Evolutionary conservation across 2,888 invertebrate genomes (phyloP), one percentile per base, ranked within the genome.

Genomic region (Apamea monoglypha): DNA sequence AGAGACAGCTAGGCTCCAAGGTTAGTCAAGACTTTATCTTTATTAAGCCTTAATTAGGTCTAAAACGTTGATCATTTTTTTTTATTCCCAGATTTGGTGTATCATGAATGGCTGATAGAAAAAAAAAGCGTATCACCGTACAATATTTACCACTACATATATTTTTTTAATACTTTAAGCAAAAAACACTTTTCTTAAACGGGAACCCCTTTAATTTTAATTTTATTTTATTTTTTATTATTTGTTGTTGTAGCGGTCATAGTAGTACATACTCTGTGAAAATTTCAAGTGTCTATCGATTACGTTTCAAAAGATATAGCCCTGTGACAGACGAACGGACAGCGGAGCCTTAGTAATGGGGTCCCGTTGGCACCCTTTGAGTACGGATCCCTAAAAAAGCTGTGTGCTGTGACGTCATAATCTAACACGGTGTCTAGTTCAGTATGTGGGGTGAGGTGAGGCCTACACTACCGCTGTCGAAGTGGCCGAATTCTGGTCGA

Each of bases 11-110:
- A 76, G 61, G 69, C 56, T 75, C 29, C 40, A 36, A 78, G 71
- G 80, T 59, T 83, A 66, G 78, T 78, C 25, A 78, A 78, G 68
- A 61, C 32, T 61, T 64, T 47, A 25, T 76, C 63, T 73, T 66
- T 72, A 78, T 68, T 82, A 75, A 69, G 77, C 32, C n/a, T 77
- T 59, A 40, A 16, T 47, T 16, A 47, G 21, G 53, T n/a, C n/a
- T 32, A n/a, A 66, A 66, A 66, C 21, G 32, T 74, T 71, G 44
- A 66, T 74, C 40, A 71, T 32, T 80, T 73, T 83, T 83, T 16
- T 70, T 8, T 53, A 29, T 76, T 76, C 32, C 69, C 25, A 69
- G 40, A 50, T n/a, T 59, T 56, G 36, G 14, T 36, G 32, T 64
- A 79, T 70, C 70, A 67, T 50, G 47, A 47, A 50, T 14, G 14